phyloP scores from a whole-genome alignment of 2,888 invertebrate genomes.

The Malthinus flaveolus region DNA sequence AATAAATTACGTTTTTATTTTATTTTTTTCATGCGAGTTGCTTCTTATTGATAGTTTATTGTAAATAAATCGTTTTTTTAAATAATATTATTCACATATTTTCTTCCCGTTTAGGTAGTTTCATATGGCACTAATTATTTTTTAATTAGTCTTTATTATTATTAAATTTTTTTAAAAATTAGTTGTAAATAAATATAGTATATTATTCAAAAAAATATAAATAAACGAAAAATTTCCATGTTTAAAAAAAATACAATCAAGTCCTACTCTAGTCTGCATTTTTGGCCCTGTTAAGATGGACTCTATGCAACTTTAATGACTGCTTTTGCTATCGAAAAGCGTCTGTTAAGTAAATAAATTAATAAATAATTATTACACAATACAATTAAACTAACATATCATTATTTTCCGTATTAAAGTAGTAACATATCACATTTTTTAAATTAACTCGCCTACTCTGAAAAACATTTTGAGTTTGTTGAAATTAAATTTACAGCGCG shows the following conservation, averaged over 20 bases:
- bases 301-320: conserved; percentile 14
- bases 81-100: not conserved
- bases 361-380: not conserved
- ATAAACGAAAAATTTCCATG: conserved; percentile 28
- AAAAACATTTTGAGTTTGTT: too few relatives aligned
- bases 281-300: conserved; percentile 15
- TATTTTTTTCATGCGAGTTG: not conserved
- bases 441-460: too few relatives aligned
- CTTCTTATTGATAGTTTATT: conserved; percentile 3
- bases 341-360: not conserved
- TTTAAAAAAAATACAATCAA: conserved; percentile 42
- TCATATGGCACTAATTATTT: conserved; percentile 48
- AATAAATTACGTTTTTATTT: conserved; percentile 6
- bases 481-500: too few relatives aligned
- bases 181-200: conserved; percentile 1
- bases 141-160: not conserved
- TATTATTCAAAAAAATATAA: not conserved
- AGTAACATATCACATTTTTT: too few relatives aligned
- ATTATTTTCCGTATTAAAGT: too few relatives aligned
- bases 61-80: conserved; percentile 2
- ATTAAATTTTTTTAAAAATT: not conserved
- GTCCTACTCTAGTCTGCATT: conserved; percentile 45
- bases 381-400: too few relatives aligned
- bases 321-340: conserved; percentile 1
- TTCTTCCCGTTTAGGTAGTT: conserved; percentile 39